Evolutionary conservation across 2,888 invertebrate genomes (phyloP).

Genomic region (Mycalesis mineus): DNA sequence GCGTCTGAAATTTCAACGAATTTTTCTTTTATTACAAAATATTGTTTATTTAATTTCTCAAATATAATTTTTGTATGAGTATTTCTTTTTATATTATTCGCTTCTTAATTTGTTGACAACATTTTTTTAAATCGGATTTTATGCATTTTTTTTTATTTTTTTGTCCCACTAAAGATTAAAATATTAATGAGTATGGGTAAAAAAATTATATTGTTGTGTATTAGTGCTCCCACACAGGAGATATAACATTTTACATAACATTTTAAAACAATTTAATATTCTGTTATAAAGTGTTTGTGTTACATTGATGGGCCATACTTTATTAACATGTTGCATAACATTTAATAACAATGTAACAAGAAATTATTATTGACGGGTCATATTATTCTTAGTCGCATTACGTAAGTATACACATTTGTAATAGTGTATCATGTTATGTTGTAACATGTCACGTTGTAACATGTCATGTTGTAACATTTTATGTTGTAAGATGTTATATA

Average conservation of each 20-base stretch:
- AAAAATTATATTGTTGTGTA: neutral
- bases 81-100: neutral
- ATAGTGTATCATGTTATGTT: neutral
- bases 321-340: neutral
- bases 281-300: too few relatives aligned
- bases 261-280: neutral
- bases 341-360: too few relatives aligned
- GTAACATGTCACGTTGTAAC: neutral
- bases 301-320: too few relatives aligned
- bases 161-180: neutral
- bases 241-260: neutral
- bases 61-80: neutral
- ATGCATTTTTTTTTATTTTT: neutral
- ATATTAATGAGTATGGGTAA: neutral
- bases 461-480: neutral
- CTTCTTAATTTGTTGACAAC: neutral
- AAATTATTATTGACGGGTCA: too few relatives aligned
- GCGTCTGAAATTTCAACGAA: neutral
- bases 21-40: neutral
- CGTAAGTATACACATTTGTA: too few relatives aligned
- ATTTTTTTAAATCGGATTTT: neutral
- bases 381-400: too few relatives aligned
- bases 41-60: neutral
- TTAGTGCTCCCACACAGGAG: neutral
- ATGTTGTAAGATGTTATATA: neutral